Percentiles rank a stretch among this genome's conserved stretches.
phyloP scores from a whole-genome alignment of 2,797 vertebrate species.

The Buphagus erythrorhynchus region DNA sequence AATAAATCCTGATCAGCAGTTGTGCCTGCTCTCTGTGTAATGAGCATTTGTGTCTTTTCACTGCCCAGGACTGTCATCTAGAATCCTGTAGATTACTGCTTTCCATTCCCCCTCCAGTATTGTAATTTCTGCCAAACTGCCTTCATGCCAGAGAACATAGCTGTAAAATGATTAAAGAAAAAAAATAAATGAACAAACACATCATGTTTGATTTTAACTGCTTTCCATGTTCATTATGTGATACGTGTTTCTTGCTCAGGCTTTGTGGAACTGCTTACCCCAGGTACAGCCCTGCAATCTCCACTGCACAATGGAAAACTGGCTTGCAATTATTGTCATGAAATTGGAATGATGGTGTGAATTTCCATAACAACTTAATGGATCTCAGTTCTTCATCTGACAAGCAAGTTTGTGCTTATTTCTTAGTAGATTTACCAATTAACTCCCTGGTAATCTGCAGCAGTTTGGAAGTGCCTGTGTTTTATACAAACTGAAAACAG shows the following conservation, averaged over 20 bases:
- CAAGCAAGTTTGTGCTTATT: not conserved
- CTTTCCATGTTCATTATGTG: not conserved
- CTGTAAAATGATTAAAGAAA: not conserved
- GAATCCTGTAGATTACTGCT: not conserved
- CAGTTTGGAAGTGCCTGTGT: not conserved
- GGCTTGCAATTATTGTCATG: not conserved
- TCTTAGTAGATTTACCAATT: not conserved
- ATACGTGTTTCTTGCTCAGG: not conserved
- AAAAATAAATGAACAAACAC: not conserved
- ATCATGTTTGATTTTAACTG: not conserved
- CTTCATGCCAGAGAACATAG: not conserved
- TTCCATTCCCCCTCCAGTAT: not conserved
- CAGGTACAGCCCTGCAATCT: not conserved
- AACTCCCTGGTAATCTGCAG: not conserved
- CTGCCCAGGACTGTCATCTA: not conserved
- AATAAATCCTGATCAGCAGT: slow-evolving; percentile 52
- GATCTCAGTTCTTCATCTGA: not conserved
- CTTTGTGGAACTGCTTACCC: not conserved
- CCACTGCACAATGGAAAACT: not conserved
- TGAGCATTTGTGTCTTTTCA: slow-evolving; percentile 14
- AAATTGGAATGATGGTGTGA: not conserved
- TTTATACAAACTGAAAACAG: not conserved
- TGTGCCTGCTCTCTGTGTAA: not conserved
- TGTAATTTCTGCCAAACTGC: slow-evolving; percentile 14
- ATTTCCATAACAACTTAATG: not conserved